Base-by-base conservation (phyloP, 2,888 invertebrate genomes). In the Dryobotodes eremita region DNA sequence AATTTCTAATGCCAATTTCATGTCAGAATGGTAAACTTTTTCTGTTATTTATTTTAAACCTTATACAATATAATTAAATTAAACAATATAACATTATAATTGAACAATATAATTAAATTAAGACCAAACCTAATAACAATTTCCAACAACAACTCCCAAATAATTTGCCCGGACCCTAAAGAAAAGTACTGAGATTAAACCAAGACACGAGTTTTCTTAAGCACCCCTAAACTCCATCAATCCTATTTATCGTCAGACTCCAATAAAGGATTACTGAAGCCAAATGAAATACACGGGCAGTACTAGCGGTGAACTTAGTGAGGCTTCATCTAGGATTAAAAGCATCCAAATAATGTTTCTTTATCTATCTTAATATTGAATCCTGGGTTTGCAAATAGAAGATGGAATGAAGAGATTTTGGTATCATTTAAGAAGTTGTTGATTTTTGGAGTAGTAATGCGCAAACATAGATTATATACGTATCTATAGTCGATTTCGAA, bases 181-280 rank as follows among this genome's bases (percentile, higher is more conserved):
- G 23, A 72, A 76, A 71, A 72, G 66, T 72, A 64, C 15, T 36
- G 31, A 71, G 62, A 72, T 74, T 74, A 61, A 66, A 79, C 64
- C 31, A 17, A 75, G 66, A 61, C 79, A 53, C 42, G 62, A 66
- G 77, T 53, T 68, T 72, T 65, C 79, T 71, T 31, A 64, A 85
- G 59, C 72, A 73, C 78, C 79, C 64, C 15, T 71, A 77, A 73
- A 75, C 68, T 75, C 83, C 72, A 88, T 86, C 80, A 87, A 88
- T 87, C 36, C 77, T 79, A 77, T 83, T 86, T 86, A 86, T 79
- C 69, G 31, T 57, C 53, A 23, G 69, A 71, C 69, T 81, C 66
- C 71, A 83, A 81, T 85, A 80, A 75, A 72, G 71, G 79, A 79
- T 87, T 83, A 88, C 79, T 78, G 69, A 17, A 65, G 71, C 71